Conservation (phyloP, 2,113 vertebrate genomes). For the Paradisaea rubra region DNA sequence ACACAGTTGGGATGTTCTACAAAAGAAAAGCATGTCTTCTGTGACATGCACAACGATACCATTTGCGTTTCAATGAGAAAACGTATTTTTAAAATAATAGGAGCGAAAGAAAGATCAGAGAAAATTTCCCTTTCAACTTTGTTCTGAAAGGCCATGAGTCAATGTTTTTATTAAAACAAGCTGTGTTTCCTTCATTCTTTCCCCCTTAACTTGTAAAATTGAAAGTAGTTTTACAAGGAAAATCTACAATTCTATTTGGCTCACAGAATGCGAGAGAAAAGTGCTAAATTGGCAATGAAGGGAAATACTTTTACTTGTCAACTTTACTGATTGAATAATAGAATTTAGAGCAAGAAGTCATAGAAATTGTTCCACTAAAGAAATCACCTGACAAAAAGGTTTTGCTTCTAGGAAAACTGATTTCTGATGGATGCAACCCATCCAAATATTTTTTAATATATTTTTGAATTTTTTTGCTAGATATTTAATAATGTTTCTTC, state of each 20-base stretch:
- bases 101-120: neutral
- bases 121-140: neutral
- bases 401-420: neutral
- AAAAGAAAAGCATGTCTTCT: neutral
- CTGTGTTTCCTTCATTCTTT: neutral
- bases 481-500: neutral
- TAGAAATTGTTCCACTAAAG: neutral
- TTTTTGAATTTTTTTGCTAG: neutral
- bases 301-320: conserved; percentile 23
- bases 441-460: neutral
- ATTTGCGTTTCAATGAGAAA: neutral
- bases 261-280: neutral
- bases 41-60: neutral
- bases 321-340: neutral
- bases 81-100: neutral
- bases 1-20: neutral
- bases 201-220: neutral
- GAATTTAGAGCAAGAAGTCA: conserved; percentile 11
- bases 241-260: neutral
- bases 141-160: neutral
- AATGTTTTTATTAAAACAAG: neutral
- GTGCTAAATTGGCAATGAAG: neutral
- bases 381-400: neutral
- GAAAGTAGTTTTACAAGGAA: neutral
- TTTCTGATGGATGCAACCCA: neutral